Percentiles rank a stretch among this genome's conserved stretches.
phyloP scores from a whole-genome alignment of 2,888 invertebrate species.

The Ochropacha duplaris region DNA sequence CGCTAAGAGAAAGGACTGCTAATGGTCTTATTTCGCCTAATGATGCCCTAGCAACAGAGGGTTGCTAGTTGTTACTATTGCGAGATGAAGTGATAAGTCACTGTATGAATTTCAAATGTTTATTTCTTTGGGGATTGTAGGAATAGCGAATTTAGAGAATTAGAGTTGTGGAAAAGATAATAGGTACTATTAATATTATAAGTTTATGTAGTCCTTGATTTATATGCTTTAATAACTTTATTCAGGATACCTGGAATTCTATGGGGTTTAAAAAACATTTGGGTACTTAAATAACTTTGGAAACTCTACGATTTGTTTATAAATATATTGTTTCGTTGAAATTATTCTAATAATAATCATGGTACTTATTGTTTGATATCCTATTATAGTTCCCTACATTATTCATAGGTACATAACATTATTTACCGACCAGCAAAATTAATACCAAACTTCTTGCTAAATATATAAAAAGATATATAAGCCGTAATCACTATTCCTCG shows the following conservation, averaged over 20 bases:
- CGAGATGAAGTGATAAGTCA: conserved; percentile 79
- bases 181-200: too few species aligned
- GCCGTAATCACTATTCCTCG: conserved; percentile 65
- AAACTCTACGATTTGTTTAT: too few species aligned
- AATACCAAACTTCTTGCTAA: neutral
- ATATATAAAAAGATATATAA: conserved; percentile 18
- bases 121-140: conserved; percentile 38
- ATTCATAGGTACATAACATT: neutral
- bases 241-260: too few species aligned
- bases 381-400: too few species aligned
- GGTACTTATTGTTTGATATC: too few species aligned
- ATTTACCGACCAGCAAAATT: neutral
- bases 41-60: conserved; percentile 66
- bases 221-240: too few species aligned
- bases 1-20: conserved; percentile 80
- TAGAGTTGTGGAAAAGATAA: too few species aligned
- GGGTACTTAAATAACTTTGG: too few species aligned
- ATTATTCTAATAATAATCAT: too few species aligned
- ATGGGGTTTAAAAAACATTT: too few species aligned
- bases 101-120: conserved; percentile 65
- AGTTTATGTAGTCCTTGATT: too few species aligned
- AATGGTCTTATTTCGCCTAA: conserved; percentile 82
- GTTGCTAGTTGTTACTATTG: conserved; percentile 59
- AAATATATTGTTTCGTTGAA: too few species aligned
- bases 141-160: neutral